Evolutionary conservation across 2,888 invertebrate species (phyloP), one percentile per base, ranked within the genome.

Genomic region (Actias luna): DNA sequence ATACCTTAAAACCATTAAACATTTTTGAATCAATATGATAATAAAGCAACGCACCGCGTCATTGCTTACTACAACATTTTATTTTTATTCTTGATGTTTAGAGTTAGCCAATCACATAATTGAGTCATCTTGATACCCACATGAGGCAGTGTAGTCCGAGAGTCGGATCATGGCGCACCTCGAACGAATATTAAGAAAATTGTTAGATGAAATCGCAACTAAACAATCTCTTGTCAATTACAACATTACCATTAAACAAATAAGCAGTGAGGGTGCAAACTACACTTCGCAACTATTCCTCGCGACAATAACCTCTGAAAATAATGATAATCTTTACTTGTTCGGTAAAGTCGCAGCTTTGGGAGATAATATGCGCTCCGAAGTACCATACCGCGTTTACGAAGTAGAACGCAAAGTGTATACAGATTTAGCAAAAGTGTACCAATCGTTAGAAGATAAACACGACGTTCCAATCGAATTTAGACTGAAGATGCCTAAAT

Each of bases 301-400:
- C 31, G 75, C 75, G 1, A 76, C 72, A 2, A 66, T 85, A 33
- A 68, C 69, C 3, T 72, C 74, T 0, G 64, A 67, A 0, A 63
- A 71, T 10, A 74, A 72, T 58, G 72, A 75, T 22, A 74, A 77
- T 5, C 64, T 85, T 0, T 65, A 81, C n/a, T 69, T 85, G 1
- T 86, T 87, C 63, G 80, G 78, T 0, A 86, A 86, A 72, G 77
- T 83, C 0, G 82, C 83, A 0, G 71, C 65, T 4, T 67, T 84
- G n/a, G 62, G 67, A 1, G 64, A 62, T 2, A 67, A 66, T 22
- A 58, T 68, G 7, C 68, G 72, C 5, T 29, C 52, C 18, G 25
- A 36, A 1, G 12, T 52, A 1, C 0, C 59, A 10, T 52, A 67
- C 0, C 64, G 61, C 2, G 57, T 61, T 0, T 78, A 62, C 55